phyloP scores from a whole-genome alignment of 37 sponge, comb jelly and placozoan species.

The Ephydatia muelleri region DNA sequence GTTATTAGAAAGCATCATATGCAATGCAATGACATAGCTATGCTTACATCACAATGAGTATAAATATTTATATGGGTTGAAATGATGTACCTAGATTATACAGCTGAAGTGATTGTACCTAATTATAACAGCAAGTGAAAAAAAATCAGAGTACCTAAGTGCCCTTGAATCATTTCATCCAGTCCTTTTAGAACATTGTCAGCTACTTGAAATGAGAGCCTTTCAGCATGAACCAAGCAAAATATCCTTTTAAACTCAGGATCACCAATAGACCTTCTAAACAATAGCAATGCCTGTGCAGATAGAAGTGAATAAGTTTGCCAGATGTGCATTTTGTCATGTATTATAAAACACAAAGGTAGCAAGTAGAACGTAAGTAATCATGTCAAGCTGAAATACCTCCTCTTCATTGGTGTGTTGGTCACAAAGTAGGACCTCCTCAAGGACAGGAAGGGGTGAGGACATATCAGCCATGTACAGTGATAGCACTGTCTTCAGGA shows the following conservation, averaged over 20 bases:
- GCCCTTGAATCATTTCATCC: conserved; percentile 30
- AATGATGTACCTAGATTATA: too few species aligned
- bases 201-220: conserved; percentile 61
- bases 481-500: conserved; percentile 47
- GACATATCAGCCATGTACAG: conserved; percentile 51
- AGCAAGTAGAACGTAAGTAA: too few species aligned
- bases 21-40: conserved; percentile 19
- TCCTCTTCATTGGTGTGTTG: conserved; percentile 66
- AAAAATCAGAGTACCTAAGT: conserved; percentile 22
- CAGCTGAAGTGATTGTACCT: too few species aligned
- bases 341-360: too few species aligned
- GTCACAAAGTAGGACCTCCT: conserved; percentile 68
- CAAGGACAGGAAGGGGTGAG: conserved; percentile 65
- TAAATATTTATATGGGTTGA: too few species aligned
- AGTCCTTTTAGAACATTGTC: conserved; percentile 51
- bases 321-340: too few species aligned
- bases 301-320: too few species aligned
- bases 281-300: conserved; percentile 54
- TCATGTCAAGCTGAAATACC: conserved; percentile 18
- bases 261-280: conserved; percentile 68
- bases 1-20: too few species aligned
- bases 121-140: too few species aligned
- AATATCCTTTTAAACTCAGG: conserved; percentile 54
- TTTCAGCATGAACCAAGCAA: conserved; percentile 72
- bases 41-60: too few species aligned